Conservation (phyloP, 2,113 vertebrate species). For the Rhinolophus sinicus region DNA sequence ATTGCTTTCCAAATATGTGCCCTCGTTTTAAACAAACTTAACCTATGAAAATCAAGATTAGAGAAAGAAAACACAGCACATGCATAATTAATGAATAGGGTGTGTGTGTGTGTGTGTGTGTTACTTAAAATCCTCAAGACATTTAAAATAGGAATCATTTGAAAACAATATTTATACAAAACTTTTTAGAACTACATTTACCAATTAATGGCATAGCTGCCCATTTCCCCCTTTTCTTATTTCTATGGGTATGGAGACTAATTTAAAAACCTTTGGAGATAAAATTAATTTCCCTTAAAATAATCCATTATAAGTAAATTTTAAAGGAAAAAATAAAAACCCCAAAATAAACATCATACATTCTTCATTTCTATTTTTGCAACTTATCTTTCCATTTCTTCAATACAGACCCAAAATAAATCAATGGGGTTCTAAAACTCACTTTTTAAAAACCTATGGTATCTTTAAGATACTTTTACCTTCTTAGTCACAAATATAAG, state of each 20-base stretch:
- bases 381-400: conserved; percentile 32
- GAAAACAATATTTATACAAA: neutral
- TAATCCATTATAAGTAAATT: neutral
- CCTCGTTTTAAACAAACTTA: conserved; percentile 51
- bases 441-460: neutral
- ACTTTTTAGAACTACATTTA: conserved; percentile 20
- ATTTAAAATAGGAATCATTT: conserved; percentile 46
- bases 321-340: conserved; percentile 24
- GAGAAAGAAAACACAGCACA: neutral
- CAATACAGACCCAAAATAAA: neutral
- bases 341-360: neutral
- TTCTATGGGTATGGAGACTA: neutral
- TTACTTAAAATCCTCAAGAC: neutral
- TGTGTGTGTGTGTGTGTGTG: neutral
- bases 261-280: neutral
- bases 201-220: neutral
- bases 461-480: neutral
- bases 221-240: neutral
- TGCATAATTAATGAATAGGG: neutral
- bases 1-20: neutral
- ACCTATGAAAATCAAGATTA: conserved; percentile 17
- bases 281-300: conserved; percentile 37
- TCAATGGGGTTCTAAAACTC: conserved; percentile 13
- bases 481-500: conserved; percentile 7
- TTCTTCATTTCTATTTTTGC: conserved; percentile 31